Percentiles rank a stretch among this genome's conserved stretches.
These are phyloP conservation scores for Drosophila triauraria DNA, from an alignment of 1,140 invertebrate species.

Conservation along the genomic window DNA sequence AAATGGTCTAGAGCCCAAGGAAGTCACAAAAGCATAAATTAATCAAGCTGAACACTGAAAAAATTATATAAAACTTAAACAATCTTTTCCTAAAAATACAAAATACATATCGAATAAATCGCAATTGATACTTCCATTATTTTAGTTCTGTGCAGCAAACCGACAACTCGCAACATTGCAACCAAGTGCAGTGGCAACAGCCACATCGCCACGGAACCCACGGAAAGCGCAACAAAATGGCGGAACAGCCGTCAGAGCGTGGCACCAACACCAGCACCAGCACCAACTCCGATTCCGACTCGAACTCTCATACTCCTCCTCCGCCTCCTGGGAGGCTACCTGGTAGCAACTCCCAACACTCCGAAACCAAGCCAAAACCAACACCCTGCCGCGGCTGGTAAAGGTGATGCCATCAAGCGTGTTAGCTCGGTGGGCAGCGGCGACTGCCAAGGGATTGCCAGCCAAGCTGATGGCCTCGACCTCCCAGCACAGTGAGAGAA, in stretches of 20 bases:
- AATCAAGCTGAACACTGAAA: neutral
- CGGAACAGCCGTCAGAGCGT: conserved; percentile 76
- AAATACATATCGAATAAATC: neutral
- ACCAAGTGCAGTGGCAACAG: conserved; percentile 54
- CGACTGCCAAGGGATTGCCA: conserved; percentile 36
- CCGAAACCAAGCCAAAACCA: conserved; percentile 40
- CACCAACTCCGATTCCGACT: conserved; percentile 1
- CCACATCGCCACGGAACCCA: conserved; percentile 24
- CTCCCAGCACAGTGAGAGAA: conserved; percentile 23
- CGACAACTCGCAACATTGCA: conserved; percentile 20
- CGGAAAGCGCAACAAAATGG: conserved; percentile 67
- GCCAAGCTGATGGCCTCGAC: conserved; percentile 42
- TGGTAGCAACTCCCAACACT: conserved; percentile 8
- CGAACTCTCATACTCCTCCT: conserved; percentile 12
- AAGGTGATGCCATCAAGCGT: conserved; percentile 69
- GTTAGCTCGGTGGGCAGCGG: conserved; percentile 53
- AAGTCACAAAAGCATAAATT: neutral
- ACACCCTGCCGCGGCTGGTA: conserved; percentile 30
- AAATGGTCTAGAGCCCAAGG: no score
- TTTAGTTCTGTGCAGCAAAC: neutral
- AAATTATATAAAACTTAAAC: neutral
- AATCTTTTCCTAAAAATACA: no score
- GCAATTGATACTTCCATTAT: neutral
- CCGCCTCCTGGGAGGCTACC: conserved; percentile 8
- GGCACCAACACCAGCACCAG: conserved; percentile 52